Evolutionary conservation across 2,113 vertebrate species (phyloP).

Genomic region (Panthera leo): DNA sequence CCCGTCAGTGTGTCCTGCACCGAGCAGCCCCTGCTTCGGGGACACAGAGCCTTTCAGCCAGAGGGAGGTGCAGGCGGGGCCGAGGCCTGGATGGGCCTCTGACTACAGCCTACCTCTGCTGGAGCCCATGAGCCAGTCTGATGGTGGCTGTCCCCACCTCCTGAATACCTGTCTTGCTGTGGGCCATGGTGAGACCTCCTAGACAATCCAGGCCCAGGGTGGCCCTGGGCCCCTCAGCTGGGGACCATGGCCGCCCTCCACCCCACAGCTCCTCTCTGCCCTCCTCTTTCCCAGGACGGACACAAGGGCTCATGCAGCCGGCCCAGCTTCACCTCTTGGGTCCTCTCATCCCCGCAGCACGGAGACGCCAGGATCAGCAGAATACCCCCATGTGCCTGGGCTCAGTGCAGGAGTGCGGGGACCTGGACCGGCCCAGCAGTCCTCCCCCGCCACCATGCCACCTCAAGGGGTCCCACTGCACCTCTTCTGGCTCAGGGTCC

Average conservation of each 20-base stretch:
- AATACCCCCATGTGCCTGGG: background rate
- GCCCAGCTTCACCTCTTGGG: background rate
- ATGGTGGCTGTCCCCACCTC: background rate
- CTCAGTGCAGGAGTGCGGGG: background rate
- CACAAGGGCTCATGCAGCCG: too few species aligned
- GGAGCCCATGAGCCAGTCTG: background rate
- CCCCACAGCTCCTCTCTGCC: background rate
- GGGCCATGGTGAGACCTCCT: background rate
- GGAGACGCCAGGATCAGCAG: background rate
- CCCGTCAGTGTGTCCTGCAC: background rate
- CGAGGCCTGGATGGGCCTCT: background rate
- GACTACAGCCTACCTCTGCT: fast-evolving
- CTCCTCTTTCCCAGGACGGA: background rate
- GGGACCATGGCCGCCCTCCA: background rate
- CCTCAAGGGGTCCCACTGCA: background rate
- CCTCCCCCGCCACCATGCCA: fast-evolving
- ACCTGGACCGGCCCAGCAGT: too few species aligned
- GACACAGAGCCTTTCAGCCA: background rate
- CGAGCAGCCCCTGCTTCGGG: background rate
- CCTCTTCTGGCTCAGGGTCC: background rate
- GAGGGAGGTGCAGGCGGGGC: background rate
- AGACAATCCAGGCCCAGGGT: background rate
- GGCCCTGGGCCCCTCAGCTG: background rate
- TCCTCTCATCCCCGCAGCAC: background rate
- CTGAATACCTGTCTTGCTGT: too few species aligned